Conservation (phyloP, 2,113 vertebrate species). For the Cryptotis parvus region DNA sequence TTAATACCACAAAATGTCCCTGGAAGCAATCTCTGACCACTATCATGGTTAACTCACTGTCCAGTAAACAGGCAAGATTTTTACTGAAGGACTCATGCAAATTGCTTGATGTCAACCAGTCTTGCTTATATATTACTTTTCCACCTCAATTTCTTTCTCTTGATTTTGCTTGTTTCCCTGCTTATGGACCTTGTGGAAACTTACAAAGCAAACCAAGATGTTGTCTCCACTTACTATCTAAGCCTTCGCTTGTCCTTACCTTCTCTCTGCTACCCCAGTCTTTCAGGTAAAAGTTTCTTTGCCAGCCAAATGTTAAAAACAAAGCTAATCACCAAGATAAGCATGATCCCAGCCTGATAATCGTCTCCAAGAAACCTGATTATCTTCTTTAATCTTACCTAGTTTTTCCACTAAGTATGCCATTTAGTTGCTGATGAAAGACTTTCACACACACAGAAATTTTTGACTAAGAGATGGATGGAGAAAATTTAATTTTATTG, state of each 20-base stretch:
- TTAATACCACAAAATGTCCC: constrained; percentile 41
- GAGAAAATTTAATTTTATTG: not conserved
- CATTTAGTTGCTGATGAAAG: not conserved
- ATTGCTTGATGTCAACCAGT: not conserved
- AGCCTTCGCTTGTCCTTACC: not conserved
- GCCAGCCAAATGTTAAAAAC: constrained; percentile 10
- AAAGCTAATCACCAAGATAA: not conserved
- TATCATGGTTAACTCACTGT: constrained; percentile 22
- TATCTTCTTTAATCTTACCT: not conserved
- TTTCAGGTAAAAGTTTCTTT: constrained; percentile 28
- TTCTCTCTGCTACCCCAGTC: not conserved
- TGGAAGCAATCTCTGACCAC: constrained; percentile 35
- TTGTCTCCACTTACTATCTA: not conserved
- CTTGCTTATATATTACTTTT: not conserved
- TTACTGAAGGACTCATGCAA: constrained; percentile 48
- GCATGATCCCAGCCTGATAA: not conserved
- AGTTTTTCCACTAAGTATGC: not conserved
- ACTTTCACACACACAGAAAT: not conserved
- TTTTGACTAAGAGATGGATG: not conserved
- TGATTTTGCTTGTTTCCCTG: not conserved
- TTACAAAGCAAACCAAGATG: not conserved
- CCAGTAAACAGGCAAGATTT: not conserved
- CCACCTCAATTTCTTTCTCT: not conserved
- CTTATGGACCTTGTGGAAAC: not conserved
- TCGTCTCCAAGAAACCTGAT: not conserved